Base-by-base conservation (phyloP, 2,888 invertebrate genomes). In the Xestoiulus laeticollis region DNA sequence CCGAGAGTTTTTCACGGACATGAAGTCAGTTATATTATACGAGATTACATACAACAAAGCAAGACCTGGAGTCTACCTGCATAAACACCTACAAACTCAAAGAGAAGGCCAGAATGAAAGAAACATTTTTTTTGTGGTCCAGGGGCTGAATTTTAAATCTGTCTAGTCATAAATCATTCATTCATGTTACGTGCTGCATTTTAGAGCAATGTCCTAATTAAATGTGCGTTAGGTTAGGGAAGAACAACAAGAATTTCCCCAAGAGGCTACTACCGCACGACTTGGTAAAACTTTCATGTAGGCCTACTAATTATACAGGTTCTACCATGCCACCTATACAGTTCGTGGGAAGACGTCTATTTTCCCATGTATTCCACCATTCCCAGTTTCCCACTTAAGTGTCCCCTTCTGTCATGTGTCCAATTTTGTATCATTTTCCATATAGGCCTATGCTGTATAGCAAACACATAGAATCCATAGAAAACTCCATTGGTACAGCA, bases 201-300 rank as follows among this genome's bases (percentile, higher is more conserved):
- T 68, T 68, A 22, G 59, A 68, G 59, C 59, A 68, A 68, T 68
- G 59, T 68, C 59, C 59, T 68, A 68, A 68, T 68, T 26, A 68
- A 68, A 68, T 59, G 59, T 68, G 22, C 59, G 22, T 68, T 68
- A 8, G 59, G 19, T 19, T 26, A 68, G 59, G 22, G 59, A 68
- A 68, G 59, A 68, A 68, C 59, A 68, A 22, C 2, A 68, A 68
- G 59, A 68, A 68, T 68, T 68, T 22, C 22, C 59, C 22, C 0
- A 26, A 68, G 22, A 26, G 22, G 59, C 6, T 0, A 26, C 22
- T 68, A 68, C 22, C 22, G 59, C 22, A 68, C 59, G 59, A 68
- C 22, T 26, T 68, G 22, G 53, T 59, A n/a, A 19, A 59, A 59
- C 53, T 59, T 59, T n/a, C 59, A 68, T 68, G 22, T 19, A n/a